These are phyloP conservation scores for Erebia epiphron DNA, from an alignment of 2,888 invertebrate species.

Conservation along the genomic window DNA sequence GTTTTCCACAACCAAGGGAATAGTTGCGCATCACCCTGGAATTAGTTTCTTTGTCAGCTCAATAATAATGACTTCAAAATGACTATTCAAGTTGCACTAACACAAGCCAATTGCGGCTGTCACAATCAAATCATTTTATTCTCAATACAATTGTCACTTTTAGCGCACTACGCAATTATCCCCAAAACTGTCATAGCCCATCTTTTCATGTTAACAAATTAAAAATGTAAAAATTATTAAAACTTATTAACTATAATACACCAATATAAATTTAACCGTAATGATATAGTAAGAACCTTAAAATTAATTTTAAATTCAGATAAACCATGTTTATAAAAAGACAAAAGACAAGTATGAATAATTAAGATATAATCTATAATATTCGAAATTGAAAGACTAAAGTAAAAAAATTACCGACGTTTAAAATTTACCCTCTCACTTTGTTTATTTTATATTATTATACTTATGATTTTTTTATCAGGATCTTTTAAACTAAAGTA, in stretches of 20 bases:
- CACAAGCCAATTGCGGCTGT: not conserved
- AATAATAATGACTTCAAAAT: not conserved
- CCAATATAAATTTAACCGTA: not conserved
- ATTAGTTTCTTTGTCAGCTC: not conserved
- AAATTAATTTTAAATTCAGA: not conserved
- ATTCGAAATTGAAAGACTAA: not conserved
- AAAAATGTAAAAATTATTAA: not conserved
- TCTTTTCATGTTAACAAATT: not conserved
- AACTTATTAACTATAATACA: not conserved
- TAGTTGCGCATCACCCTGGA: not conserved
- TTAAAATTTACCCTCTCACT: not conserved
- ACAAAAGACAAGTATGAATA: not conserved
- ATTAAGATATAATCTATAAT: not conserved
- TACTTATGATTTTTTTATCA: not conserved
- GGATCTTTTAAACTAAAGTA: not conserved
- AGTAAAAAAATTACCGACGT: not conserved
- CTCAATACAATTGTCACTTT: not conserved
- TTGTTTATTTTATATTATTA: too few relatives aligned
- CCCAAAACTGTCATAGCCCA: not conserved
- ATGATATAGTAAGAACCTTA: not conserved
- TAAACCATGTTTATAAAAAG: constrained; percentile 2
- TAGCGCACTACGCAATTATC: not conserved
- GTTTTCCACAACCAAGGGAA: not conserved
- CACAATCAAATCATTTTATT: not conserved
- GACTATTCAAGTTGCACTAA: not conserved